Evolutionary conservation across 2,113 vertebrate genomes (phyloP).

Genomic region (Platanista minor): DNA sequence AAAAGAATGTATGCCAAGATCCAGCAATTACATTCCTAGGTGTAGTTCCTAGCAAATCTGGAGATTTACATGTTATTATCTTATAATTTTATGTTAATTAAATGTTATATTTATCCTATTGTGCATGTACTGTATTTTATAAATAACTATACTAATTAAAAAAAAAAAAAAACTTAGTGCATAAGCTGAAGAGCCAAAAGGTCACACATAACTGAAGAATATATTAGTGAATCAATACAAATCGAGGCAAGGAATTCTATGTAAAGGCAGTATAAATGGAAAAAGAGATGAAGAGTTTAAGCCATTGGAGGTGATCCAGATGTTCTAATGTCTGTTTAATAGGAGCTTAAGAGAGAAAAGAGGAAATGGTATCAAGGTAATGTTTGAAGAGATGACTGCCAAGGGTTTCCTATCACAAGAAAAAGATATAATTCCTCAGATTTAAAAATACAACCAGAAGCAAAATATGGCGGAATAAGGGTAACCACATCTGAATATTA

Average conservation of each 20-base stretch:
- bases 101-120: background rate
- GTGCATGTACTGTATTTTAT: background rate
- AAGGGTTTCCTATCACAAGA: background rate
- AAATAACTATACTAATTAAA: background rate
- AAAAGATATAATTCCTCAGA: background rate
- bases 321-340: background rate
- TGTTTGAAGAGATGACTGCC: background rate
- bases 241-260: background rate
- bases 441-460: background rate
- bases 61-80: background rate
- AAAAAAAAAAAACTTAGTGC: background rate
- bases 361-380: background rate
- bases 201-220: background rate
- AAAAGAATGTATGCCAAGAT: background rate
- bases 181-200: background rate
- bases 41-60: background rate
- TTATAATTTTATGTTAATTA: background rate
- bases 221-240: background rate
- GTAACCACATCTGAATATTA: background rate
- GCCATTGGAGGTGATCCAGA: background rate
- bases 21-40: background rate
- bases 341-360: background rate
- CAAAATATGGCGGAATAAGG: background rate
- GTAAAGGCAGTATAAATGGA: background rate
- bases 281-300: background rate